phyloP scores from a whole-genome alignment of 2,888 invertebrate genomes.

The Prenolepis imparis region DNA sequence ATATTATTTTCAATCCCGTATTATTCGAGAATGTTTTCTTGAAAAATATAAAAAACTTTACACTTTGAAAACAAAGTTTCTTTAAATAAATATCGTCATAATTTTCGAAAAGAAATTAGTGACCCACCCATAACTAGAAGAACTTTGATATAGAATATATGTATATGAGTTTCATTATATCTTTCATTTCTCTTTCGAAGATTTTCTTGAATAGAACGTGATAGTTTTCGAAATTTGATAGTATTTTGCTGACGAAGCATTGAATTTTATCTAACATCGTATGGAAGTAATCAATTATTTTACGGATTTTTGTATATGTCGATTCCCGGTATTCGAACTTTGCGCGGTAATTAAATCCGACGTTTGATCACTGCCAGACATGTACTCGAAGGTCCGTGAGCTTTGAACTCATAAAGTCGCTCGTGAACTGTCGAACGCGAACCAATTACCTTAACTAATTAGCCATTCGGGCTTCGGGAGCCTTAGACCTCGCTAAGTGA shows the following conservation, averaged over 20 bases:
- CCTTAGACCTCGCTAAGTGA: conserved; percentile 70
- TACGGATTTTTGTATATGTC: background rate
- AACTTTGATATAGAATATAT: background rate
- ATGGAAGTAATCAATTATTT: background rate
- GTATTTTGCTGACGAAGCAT: background rate
- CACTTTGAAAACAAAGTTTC: background rate
- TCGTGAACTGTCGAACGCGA: conserved; percentile 75
- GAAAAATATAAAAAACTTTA: background rate
- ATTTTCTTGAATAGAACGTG: background rate
- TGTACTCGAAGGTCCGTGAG: conserved; percentile 48
- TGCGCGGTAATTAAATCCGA: conserved; percentile 73
- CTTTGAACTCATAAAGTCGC: conserved; percentile 73
- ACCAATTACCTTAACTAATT: conserved; percentile 78
- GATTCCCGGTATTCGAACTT: conserved; percentile 65
- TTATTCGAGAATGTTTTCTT: background rate
- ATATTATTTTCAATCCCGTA: background rate
- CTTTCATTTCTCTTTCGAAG: background rate
- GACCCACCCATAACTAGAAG: background rate
- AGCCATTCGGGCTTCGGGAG: conserved; percentile 71
- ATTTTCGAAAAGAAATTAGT: background rate
- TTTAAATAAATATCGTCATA: background rate
- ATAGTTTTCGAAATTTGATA: background rate
- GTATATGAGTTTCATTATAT: background rate
- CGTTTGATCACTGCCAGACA: conserved; percentile 63
- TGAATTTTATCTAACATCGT: no score